Conservation (phyloP, 2,888 invertebrate species). For the Apocheima hispidaria region DNA sequence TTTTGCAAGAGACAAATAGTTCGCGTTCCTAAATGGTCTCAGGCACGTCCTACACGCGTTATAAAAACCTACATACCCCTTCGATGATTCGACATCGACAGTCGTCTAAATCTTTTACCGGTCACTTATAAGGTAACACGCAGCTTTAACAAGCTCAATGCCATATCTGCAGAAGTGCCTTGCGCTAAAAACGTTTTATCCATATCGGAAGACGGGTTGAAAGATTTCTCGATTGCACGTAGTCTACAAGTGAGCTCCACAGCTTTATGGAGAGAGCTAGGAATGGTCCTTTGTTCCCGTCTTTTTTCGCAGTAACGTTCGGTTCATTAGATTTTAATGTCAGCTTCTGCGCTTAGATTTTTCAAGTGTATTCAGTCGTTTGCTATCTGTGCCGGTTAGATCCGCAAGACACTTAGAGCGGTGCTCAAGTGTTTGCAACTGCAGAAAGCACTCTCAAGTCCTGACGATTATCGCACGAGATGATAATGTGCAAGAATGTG, state of each 20-base stretch:
- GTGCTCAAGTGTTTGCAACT: constrained; percentile 50
- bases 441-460: constrained; percentile 48
- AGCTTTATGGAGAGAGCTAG: constrained; percentile 27
- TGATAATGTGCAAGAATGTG: constrained; percentile 50
- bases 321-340: constrained; percentile 38
- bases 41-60: constrained; percentile 25
- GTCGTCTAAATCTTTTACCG: constrained; percentile 32
- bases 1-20: constrained; percentile 41
- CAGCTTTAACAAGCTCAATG: constrained; percentile 20
- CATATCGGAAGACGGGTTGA: constrained; percentile 18
- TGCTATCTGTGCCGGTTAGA: constrained; percentile 55
- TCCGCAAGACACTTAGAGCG: constrained; percentile 50
- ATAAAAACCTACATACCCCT: constrained; percentile 33
- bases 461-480: constrained; percentile 55
- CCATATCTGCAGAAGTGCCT: constrained; percentile 13
- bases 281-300: constrained; percentile 30
- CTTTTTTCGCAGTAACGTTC: constrained; percentile 22
- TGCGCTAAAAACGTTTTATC: constrained; percentile 20
- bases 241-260: constrained; percentile 38
- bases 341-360: constrained; percentile 26
- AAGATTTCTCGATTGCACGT: constrained; percentile 29
- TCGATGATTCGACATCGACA: constrained; percentile 33
- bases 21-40: constrained; percentile 29
- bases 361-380: constrained; percentile 28
- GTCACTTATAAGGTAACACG: constrained; percentile 23